These are phyloP conservation scores for Poecilus cupreus DNA, from an alignment of 2,888 invertebrate species.

Conservation along the genomic window DNA sequence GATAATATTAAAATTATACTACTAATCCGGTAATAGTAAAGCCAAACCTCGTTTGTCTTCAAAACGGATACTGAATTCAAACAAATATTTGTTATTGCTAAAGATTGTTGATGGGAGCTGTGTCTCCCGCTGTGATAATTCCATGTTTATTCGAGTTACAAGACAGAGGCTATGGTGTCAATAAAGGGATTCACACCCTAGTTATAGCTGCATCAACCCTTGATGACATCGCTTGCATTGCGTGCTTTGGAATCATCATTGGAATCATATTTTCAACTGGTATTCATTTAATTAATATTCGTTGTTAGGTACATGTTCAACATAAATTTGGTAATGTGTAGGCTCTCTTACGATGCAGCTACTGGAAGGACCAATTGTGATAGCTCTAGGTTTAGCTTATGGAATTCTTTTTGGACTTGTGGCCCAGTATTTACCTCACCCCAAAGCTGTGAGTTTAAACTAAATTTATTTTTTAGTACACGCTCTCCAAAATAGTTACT, in stretches of 20 bases:
- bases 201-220: constrained; percentile 83
- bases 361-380: constrained; percentile 77
- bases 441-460: constrained; percentile 71
- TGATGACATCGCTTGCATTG: constrained; percentile 86
- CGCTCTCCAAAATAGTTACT: too few relatives aligned
- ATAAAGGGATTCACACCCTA: constrained; percentile 84
- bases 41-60: too few relatives aligned
- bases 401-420: constrained; percentile 79
- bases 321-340: constrained; percentile 64
- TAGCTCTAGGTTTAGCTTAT: constrained; percentile 77
- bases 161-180: constrained; percentile 79
- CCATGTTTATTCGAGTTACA: constrained; percentile 80
- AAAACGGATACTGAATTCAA: too few relatives aligned
- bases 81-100: too few relatives aligned
- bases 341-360: constrained; percentile 73
- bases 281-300: constrained; percentile 64
- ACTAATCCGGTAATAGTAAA: too few relatives aligned
- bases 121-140: constrained; percentile 85
- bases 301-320: neutral
- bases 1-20: constrained; percentile 59
- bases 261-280: constrained; percentile 80
- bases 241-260: constrained; percentile 81
- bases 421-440: constrained; percentile 78
- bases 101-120: constrained; percentile 80
- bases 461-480: too few relatives aligned